Evolutionary conservation across 2,113 vertebrate genomes (phyloP).

Genomic region (Sapayoa aenigma): DNA sequence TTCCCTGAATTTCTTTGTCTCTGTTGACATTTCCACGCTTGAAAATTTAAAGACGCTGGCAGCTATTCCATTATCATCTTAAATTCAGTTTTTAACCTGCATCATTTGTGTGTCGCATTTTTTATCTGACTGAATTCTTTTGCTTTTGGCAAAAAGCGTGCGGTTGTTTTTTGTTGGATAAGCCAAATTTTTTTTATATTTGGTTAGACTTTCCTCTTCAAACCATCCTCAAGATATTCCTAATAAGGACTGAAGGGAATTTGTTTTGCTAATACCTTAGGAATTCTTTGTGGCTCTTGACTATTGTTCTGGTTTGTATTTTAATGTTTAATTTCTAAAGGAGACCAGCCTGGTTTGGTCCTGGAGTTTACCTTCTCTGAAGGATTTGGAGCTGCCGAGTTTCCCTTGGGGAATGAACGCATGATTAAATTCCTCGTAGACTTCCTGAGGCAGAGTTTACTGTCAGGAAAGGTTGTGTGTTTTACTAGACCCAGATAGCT

Average conservation of each 20-base stretch:
- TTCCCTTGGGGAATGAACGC: background rate
- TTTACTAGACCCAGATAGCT: background rate
- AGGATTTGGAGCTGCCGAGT: background rate
- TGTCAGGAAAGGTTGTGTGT: background rate
- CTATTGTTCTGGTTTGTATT: constrained; percentile 42
- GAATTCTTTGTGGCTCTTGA: constrained; percentile 47
- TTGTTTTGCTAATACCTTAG: constrained; percentile 64
- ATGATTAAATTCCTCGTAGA: background rate
- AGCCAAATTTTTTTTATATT: constrained; percentile 41
- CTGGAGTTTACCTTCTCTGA: constrained; percentile 5
- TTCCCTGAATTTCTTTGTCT: constrained; percentile 38
- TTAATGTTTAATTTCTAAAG: constrained; percentile 11
- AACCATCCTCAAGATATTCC: constrained; percentile 41
- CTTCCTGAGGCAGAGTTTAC: background rate
- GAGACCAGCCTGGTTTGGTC: background rate
- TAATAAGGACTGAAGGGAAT: constrained; percentile 60
- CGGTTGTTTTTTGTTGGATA: background rate
- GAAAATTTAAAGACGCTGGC: constrained; percentile 42
- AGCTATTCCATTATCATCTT: constrained; percentile 46
- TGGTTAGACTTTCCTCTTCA: constrained; percentile 48
- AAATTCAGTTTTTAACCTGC: constrained; percentile 53
- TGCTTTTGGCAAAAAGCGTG: background rate
- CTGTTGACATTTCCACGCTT: constrained; percentile 52
- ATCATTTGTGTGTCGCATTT: background rate
- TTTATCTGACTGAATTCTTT: constrained; percentile 46